Evolutionary conservation across 2,888 invertebrate species (phyloP).

Genomic region (Lacanobia wlatinum): DNA sequence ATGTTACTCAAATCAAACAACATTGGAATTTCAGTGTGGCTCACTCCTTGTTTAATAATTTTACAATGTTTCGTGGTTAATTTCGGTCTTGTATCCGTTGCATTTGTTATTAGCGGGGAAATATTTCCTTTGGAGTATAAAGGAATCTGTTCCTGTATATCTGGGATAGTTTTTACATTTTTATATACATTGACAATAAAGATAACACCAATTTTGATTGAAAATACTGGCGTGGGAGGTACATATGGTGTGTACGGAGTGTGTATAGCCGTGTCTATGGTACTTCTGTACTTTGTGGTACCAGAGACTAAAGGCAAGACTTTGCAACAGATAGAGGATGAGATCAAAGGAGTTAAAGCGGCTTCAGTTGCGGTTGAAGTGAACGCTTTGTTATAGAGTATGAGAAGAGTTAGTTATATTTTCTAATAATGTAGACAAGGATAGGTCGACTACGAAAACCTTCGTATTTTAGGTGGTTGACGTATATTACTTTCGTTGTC

Average conservation of each 20-base stretch:
- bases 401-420: neutral
- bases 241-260: slow-evolving; percentile 70
- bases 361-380: slow-evolving; percentile 7
- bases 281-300: slow-evolving; percentile 68
- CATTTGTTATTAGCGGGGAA: slow-evolving; percentile 71
- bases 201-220: slow-evolving; percentile 72
- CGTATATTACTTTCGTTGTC: neutral
- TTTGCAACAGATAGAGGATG: slow-evolving; percentile 74
- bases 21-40: slow-evolving; percentile 56
- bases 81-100: slow-evolving; percentile 69
- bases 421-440: neutral
- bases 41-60: slow-evolving; percentile 68
- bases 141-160: slow-evolving; percentile 66
- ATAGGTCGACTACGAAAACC: neutral
- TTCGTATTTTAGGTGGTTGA: neutral
- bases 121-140: slow-evolving; percentile 75
- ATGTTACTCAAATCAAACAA: slow-evolving; percentile 61
- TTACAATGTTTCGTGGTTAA: slow-evolving; percentile 67
- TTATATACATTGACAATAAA: slow-evolving; percentile 70
- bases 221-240: slow-evolving; percentile 66
- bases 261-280: slow-evolving; percentile 62
- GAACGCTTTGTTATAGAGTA: slow-evolving; percentile 17
- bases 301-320: slow-evolving; percentile 77
- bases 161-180: slow-evolving; percentile 69
- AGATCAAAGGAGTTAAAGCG: slow-evolving; percentile 61